phyloP scores from a whole-genome alignment of 2,888 invertebrate species.

The Thyatira batis region DNA sequence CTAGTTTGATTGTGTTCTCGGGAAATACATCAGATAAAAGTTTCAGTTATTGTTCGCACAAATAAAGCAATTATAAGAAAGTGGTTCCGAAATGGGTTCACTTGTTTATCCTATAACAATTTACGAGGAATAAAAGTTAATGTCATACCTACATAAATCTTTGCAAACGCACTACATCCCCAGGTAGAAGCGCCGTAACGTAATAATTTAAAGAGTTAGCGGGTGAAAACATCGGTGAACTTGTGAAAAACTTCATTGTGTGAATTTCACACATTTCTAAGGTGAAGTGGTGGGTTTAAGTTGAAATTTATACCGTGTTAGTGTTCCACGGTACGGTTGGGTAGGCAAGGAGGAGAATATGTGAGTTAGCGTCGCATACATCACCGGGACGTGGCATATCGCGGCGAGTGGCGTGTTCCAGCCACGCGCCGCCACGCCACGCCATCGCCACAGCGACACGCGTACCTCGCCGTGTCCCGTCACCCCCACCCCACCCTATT shows the following conservation, averaged over 20 bases:
- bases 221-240: constrained; percentile 55
- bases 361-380: constrained; percentile 68
- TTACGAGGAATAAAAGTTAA: constrained; percentile 13
- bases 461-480: neutral
- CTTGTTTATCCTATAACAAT: constrained; percentile 6
- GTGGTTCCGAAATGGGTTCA: neutral
- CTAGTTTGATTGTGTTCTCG: no score
- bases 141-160: constrained; percentile 51
- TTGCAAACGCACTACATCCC: constrained; percentile 44
- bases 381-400: constrained; percentile 73
- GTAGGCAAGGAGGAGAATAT: constrained; percentile 67
- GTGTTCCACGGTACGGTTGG: constrained; percentile 50
- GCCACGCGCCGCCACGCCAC: constrained; percentile 29
- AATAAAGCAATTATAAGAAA: neutral
- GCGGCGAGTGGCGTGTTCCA: constrained; percentile 60
- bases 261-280: constrained; percentile 67
- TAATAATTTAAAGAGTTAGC: constrained; percentile 69
- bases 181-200: constrained; percentile 46
- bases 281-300: constrained; percentile 67
- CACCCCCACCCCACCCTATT: neutral
- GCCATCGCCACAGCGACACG: constrained; percentile 6
- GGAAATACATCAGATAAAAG: no score
- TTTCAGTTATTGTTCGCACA: neutral
- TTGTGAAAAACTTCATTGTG: constrained; percentile 70
- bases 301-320: constrained; percentile 72